A percentile compares a stretch with the other conserved stretches of the same genome.
These are phyloP conservation scores for Platorchestia sp. DNA, from an alignment of 1,140 invertebrate species.

Conservation along the genomic window DNA sequence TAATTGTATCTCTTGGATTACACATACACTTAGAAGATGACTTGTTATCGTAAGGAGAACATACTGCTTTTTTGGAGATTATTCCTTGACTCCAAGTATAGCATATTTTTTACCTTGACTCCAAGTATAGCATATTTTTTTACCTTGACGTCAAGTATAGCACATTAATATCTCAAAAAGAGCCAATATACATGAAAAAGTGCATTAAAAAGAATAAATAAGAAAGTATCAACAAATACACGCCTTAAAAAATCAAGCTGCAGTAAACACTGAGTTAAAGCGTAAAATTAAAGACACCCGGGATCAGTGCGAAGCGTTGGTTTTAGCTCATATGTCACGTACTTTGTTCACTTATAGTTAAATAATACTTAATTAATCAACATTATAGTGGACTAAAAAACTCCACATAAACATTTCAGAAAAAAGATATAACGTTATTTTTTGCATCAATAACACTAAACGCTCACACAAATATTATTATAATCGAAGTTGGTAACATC, in stretches of 20 bases:
- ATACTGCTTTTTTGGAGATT: too few relatives aligned
- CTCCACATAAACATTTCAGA: neutral
- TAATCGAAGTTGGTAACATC: neutral
- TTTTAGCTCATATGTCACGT: neutral
- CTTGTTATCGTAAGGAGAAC: too few relatives aligned
- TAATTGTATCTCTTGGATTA: too few relatives aligned
- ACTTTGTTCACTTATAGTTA: neutral
- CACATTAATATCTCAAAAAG: neutral
- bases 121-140: too few relatives aligned
- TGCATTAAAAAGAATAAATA: neutral
- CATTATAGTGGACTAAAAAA: neutral
- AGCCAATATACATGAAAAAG: neutral
- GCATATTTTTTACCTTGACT: too few relatives aligned
- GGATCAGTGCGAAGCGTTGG: neutral
- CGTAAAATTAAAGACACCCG: neutral
- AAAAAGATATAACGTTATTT: neutral
- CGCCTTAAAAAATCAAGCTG: neutral
- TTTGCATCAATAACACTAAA: neutral
- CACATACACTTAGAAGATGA: too few relatives aligned
- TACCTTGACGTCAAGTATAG: neutral
- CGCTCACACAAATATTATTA: neutral
- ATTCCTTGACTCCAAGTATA: too few relatives aligned
- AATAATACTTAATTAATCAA: neutral
- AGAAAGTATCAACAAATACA: neutral
- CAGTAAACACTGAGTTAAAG: neutral